Percentiles rank a stretch among this genome's conserved stretches.
Evolutionary conservation across 2,888 invertebrate genomes (phyloP).

Genomic region (Amphipoea lucens): DNA sequence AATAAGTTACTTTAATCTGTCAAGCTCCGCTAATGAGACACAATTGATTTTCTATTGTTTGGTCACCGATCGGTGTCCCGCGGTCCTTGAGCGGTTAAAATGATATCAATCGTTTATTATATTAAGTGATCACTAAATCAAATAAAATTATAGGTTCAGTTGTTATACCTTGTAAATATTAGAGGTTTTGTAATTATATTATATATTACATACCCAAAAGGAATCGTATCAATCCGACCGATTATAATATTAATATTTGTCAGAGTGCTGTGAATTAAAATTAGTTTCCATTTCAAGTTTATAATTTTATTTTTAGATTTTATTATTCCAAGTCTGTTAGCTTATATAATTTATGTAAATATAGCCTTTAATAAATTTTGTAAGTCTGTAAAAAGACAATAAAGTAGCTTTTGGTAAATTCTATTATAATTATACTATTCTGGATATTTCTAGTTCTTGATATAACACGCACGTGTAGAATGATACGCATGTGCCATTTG

Average conservation of each 20-base stretch:
- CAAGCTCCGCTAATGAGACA: no score
- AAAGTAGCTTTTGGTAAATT: background rate
- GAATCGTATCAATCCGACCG: background rate
- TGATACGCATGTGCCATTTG: conserved; percentile 13
- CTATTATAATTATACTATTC: conserved; percentile 11
- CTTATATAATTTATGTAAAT: background rate
- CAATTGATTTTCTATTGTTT: no score
- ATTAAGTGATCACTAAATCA: no score
- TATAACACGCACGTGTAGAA: background rate
- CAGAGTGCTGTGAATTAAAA: conserved; percentile 19
- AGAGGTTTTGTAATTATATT: no score
- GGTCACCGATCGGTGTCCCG: no score
- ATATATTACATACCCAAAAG: no score
- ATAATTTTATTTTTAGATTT: background rate
- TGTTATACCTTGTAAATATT: no score
- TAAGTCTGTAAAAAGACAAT: background rate
- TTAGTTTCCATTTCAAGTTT: conserved; percentile 27
- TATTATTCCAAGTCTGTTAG: background rate
- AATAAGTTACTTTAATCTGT: no score
- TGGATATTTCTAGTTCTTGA: conserved; percentile 27
- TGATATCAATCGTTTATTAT: no score
- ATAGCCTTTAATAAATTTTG: background rate
- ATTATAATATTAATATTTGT: conserved; percentile 18
- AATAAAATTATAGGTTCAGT: no score
- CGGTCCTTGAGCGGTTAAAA: no score